phyloP scores from a whole-genome alignment of 1,140 invertebrate species.

The Fopius arisanus region DNA sequence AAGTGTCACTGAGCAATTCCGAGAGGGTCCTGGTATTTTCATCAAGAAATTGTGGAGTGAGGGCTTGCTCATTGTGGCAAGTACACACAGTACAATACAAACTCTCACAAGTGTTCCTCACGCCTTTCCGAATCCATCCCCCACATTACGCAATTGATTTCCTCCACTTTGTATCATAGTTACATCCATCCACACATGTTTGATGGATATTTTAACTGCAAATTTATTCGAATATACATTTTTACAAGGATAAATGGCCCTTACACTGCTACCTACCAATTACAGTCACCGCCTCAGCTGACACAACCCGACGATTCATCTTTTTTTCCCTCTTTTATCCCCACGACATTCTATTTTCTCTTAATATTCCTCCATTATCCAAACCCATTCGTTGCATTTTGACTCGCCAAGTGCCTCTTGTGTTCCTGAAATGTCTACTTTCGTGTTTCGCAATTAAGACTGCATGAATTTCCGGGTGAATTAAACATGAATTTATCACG shows the following conservation, averaged over 20 bases:
- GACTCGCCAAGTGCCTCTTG: not conserved
- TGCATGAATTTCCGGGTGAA: slow-evolving; percentile 19
- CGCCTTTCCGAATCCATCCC: not conserved
- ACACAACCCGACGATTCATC: not conserved
- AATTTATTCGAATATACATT: not conserved
- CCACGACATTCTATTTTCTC: not conserved
- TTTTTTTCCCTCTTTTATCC: not conserved
- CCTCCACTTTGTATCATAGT: slow-evolving; percentile 3
- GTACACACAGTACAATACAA: not conserved
- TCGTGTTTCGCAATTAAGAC: slow-evolving; percentile 9
- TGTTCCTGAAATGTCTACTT: not conserved
- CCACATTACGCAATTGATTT: not conserved
- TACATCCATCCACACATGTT: not conserved
- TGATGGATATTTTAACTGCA: not conserved
- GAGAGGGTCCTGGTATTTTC: not conserved
- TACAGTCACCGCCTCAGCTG: not conserved
- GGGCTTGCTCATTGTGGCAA: not conserved
- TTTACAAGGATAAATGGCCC: not conserved
- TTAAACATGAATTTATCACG: slow-evolving; percentile 4
- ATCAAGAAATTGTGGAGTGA: not conserved
- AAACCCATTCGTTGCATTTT: not conserved
- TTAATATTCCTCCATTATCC: not conserved
- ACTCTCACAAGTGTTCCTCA: not conserved
- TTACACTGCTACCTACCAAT: not conserved
- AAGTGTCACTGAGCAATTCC: not conserved